Conservation (phyloP, 2,797 vertebrate species). For the Microchirus variegatus region DNA sequence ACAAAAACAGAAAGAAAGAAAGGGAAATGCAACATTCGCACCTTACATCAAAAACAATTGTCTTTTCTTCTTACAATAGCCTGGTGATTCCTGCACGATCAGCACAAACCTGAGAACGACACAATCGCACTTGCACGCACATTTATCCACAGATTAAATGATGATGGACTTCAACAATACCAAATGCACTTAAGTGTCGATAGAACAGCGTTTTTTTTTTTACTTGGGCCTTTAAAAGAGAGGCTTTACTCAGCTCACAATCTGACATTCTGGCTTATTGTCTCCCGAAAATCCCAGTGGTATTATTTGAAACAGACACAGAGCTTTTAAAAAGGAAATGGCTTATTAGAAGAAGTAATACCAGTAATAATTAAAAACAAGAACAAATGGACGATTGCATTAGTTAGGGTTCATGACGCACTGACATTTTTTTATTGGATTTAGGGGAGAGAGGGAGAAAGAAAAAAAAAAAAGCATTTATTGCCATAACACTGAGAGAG, state of each 20-base stretch:
- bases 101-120: constrained; percentile 62
- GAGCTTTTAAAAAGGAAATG: constrained; percentile 38
- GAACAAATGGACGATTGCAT: constrained; percentile 52
- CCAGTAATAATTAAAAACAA: constrained; percentile 56
- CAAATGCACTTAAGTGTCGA: constrained; percentile 66
- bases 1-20: neutral
- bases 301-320: constrained; percentile 55
- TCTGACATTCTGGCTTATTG: constrained; percentile 60
- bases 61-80: constrained; percentile 45
- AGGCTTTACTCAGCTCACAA: constrained; percentile 62
- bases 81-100: constrained; percentile 52
- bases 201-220: constrained; percentile 64
- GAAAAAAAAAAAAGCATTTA: constrained; percentile 43
- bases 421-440: constrained; percentile 62
- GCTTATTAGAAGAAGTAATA: constrained; percentile 70
- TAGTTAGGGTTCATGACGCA: constrained; percentile 60
- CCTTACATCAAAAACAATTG: constrained; percentile 42
- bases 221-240: constrained; percentile 53
- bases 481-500: constrained; percentile 68
- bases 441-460: constrained; percentile 38
- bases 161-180: constrained; percentile 69
- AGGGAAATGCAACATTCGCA: too few relatives aligned
- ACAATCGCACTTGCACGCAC: constrained; percentile 65
- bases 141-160: constrained; percentile 77
- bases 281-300: constrained; percentile 50